Evolutionary conservation across 92 coral and sea anemone species (phyloP).

Genomic region (Ricordea florida): DNA sequence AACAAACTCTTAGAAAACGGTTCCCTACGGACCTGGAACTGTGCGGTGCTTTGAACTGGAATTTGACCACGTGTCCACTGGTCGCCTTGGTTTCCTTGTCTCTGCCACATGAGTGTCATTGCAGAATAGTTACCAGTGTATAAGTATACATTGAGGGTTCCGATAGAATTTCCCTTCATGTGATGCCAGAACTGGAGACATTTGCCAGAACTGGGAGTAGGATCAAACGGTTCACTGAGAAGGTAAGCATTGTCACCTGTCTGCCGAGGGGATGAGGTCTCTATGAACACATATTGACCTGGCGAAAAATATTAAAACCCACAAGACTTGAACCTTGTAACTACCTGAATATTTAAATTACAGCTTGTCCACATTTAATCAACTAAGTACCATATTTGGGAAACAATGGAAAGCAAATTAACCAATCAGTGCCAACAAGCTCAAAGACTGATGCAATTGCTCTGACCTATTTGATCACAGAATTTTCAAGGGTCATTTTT

Average conservation of each 20-base stretch:
- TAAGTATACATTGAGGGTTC: conserved; percentile 71
- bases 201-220: conserved; percentile 63
- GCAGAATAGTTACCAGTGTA: conserved; percentile 60
- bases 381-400: no score
- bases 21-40: conserved; percentile 69
- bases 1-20: not conserved
- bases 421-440: no score
- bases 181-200: conserved; percentile 90
- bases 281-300: conserved; percentile 89
- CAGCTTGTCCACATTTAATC: no score
- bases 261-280: conserved; percentile 77
- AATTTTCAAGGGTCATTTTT: no score
- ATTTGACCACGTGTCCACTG: conserved; percentile 72
- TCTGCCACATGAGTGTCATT: conserved; percentile 63
- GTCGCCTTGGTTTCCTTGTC: conserved; percentile 69
- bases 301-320: not conserved
- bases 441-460: no score
- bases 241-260: conserved; percentile 78
- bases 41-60: conserved; percentile 56
- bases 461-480: no score
- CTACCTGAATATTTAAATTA: not conserved
- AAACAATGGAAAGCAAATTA: no score
- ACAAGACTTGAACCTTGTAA: not conserved
- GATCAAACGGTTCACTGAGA: conserved; percentile 67
- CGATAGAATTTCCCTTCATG: conserved; percentile 80